A percentile compares a stretch with the other conserved stretches of the same genome.
Evolutionary conservation across 2,888 invertebrate genomes (phyloP).

Genomic region (Drosophila multiciliata): DNA sequence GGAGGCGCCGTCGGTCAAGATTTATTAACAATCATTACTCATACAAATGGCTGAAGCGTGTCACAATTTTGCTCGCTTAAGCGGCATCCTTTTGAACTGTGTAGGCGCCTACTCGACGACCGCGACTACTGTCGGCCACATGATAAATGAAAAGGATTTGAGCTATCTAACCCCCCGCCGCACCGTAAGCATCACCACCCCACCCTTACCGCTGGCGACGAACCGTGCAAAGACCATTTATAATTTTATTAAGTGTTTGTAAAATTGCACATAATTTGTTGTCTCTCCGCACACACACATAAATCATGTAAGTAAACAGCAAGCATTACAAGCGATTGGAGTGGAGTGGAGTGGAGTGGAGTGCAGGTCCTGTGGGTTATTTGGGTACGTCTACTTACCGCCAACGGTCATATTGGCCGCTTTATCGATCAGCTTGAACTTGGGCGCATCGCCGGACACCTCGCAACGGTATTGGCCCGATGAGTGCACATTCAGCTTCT

Average conservation of each 20-base stretch:
- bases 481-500: conserved; percentile 82
- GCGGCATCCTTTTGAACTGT: conserved; percentile 73
- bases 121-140: conserved; percentile 50
- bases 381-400: conserved; percentile 83
- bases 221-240: conserved; percentile 78
- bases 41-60: conserved; percentile 83
- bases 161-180: conserved; percentile 2
- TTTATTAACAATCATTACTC: conserved; percentile 82
- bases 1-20: conserved; percentile 44
- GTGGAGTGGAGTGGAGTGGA: background rate
- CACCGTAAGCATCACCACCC: background rate
- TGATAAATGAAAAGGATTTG: conserved; percentile 79
- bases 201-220: conserved; percentile 27
- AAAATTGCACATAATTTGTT: conserved; percentile 82
- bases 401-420: conserved; percentile 87
- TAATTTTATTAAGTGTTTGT: conserved; percentile 82
- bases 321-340: conserved; percentile 12
- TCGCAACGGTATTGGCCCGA: conserved; percentile 88
- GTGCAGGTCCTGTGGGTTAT: background rate
- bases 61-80: conserved; percentile 80
- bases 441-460: conserved; percentile 88
- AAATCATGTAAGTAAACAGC: conserved; percentile 54
- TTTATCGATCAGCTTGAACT: conserved; percentile 87
- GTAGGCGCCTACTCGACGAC: conserved; percentile 38
- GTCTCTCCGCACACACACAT: conserved; percentile 57